These are phyloP conservation scores for Eumeta japonica DNA, from an alignment of 1,140 invertebrate genomes.

Conservation along the genomic window DNA sequence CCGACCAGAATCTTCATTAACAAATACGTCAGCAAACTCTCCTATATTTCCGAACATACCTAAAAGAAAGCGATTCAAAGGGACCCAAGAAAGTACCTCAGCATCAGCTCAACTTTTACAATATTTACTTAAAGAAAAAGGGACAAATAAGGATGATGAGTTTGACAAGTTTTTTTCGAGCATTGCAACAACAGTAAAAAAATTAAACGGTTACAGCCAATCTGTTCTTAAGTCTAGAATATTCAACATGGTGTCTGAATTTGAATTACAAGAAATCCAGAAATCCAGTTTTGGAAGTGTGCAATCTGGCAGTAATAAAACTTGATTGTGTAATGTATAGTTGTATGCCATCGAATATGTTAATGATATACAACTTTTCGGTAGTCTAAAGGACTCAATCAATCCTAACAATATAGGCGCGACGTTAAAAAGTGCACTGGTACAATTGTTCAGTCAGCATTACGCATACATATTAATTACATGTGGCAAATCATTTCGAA, in stretches of 20 bases:
- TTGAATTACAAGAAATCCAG: conserved; percentile 21
- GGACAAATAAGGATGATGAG: conserved; percentile 16
- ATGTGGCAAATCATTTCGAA: too few species aligned
- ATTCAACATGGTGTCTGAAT: conserved; percentile 18
- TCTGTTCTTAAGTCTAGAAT: conserved; percentile 17
- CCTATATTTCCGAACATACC: conserved; percentile 9
- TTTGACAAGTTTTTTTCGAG: conserved; percentile 19
- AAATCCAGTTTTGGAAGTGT: too few species aligned
- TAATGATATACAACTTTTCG: too few species aligned
- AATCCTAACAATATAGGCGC: too few species aligned
- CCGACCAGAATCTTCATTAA: conserved; percentile 5
- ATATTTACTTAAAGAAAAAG: conserved; percentile 18
- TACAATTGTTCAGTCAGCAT: too few species aligned
- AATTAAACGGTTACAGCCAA: conserved; percentile 19
- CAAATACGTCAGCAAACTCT: conserved; percentile 10
- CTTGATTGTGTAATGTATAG: too few species aligned
- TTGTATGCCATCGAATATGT: too few species aligned
- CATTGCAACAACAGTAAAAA: conserved; percentile 20
- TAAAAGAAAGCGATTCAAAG: too few species aligned
- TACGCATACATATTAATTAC: too few species aligned
- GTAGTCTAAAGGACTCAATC: too few species aligned
- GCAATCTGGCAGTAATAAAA: too few species aligned
- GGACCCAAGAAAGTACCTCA: conserved; percentile 10
- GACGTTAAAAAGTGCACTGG: too few species aligned
- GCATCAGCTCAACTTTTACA: conserved; percentile 13